Evolutionary conservation across 2,797 vertebrate species (phyloP).

Genomic region (Rhabdomys pumilio): DNA sequence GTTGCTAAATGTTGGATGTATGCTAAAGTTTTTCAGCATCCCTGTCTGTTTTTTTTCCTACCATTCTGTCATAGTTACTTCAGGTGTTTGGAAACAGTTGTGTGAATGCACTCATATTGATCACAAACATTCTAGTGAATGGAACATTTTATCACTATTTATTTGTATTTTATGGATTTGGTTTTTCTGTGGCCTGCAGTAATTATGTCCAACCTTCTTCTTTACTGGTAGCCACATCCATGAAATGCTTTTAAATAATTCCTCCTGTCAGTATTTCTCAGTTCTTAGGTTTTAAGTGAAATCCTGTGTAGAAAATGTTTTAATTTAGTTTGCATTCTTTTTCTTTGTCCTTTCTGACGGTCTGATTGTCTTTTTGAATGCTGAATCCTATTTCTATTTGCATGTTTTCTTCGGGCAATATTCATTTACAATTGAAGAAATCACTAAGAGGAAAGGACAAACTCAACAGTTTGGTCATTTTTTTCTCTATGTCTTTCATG

Average conservation of each 20-base stretch:
- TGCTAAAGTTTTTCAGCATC: not conserved
- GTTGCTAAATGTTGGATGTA: not conserved
- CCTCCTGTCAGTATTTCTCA: not conserved
- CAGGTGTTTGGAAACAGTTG: not conserved
- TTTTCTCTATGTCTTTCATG: not conserved
- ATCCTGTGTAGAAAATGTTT: not conserved
- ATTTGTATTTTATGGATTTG: not conserved
- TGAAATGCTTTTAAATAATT: not conserved
- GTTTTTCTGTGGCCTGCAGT: not conserved
- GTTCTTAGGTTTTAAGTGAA: not conserved
- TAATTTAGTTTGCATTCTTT: not conserved
- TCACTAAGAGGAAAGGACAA: not conserved
- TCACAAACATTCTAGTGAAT: not conserved
- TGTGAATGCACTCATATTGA: not conserved
- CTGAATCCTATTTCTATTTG: not conserved
- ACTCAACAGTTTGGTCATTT: not conserved
- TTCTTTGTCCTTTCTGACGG: not conserved
- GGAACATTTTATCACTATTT: not conserved
- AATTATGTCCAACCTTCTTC: not conserved
- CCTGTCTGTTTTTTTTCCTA: not conserved
- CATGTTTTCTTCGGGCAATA: not conserved
- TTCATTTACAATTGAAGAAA: not conserved
- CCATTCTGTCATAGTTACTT: not conserved
- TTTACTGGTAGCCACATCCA: not conserved
- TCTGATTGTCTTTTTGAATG: no score